A percentile compares a stretch with the other conserved stretches of the same genome.
These are phyloP conservation scores for Drosophila trapezifrons DNA, from an alignment of 1,140 invertebrate species.

Conservation along the genomic window DNA sequence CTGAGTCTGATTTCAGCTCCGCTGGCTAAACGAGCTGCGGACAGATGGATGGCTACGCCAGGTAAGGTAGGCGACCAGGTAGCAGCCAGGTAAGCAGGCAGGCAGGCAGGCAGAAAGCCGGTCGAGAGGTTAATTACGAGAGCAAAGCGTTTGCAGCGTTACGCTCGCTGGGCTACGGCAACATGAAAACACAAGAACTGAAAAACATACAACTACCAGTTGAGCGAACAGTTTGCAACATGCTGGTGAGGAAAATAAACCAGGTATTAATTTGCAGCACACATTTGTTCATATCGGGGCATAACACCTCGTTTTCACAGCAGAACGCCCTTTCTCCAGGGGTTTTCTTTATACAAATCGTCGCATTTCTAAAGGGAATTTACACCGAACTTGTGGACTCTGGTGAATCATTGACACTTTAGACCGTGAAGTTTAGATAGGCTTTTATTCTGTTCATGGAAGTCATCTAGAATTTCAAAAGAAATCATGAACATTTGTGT, in stretches of 20 bases:
- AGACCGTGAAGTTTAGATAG: neutral
- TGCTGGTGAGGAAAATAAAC: constrained; percentile 19
- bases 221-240: constrained; percentile 43
- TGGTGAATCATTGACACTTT: neutral
- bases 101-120: constrained; percentile 72
- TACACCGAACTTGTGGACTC: neutral
- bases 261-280: constrained; percentile 29
- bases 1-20: constrained; percentile 22
- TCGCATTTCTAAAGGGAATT: neutral
- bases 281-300: constrained; percentile 17
- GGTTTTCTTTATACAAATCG: neutral
- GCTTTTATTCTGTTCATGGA: neutral
- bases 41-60: constrained; percentile 20
- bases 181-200: constrained; percentile 26
- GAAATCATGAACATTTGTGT: neutral
- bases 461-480: neutral
- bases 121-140: constrained; percentile 81
- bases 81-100: constrained; percentile 19
- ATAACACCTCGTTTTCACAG: constrained; percentile 20
- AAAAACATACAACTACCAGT: constrained; percentile 48
- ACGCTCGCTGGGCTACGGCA: constrained; percentile 63
- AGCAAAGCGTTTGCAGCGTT: constrained; percentile 75
- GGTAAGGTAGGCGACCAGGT: constrained; percentile 19
- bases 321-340: constrained; percentile 8
- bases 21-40: constrained; percentile 56